Conservation (phyloP, 1,140 invertebrate species). For the Nylanderia fulva region DNA sequence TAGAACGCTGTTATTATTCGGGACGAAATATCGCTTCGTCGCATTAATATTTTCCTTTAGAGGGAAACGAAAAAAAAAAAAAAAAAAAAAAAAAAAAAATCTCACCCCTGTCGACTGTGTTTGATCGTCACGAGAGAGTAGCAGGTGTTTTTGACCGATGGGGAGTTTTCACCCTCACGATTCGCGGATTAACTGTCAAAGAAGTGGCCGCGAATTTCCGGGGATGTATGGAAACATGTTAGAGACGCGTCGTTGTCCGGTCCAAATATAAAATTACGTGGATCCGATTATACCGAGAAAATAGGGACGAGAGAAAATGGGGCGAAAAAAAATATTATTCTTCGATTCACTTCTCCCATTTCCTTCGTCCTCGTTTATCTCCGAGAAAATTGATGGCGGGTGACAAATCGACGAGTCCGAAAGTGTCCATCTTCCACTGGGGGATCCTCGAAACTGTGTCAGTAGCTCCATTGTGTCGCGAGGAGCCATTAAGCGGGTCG, state of each 20-base stretch:
- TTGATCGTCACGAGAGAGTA: conserved; percentile 25
- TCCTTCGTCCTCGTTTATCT: background rate
- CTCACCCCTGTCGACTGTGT: background rate
- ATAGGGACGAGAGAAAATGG: background rate
- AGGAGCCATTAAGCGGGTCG: conserved; percentile 44
- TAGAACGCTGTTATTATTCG: conserved; percentile 10
- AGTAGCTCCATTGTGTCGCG: conserved; percentile 72
- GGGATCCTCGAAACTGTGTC: conserved; percentile 63
- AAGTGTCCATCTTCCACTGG: no score
- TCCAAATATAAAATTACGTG: conserved; percentile 42
- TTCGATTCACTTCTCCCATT: background rate
- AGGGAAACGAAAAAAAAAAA: no score
- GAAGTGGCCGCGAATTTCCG: background rate
- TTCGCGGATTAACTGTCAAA: conserved; percentile 5
- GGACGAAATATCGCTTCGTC: background rate
- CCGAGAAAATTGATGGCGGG: background rate
- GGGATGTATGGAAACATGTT: conserved; percentile 35
- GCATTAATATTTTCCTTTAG: conserved; percentile 16
- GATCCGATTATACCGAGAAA: background rate
- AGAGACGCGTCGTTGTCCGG: conserved; percentile 16
- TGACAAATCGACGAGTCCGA: conserved; percentile 40
- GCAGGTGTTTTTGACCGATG: conserved; percentile 39
- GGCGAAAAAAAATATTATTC: background rate
- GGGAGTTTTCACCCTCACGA: conserved; percentile 11
- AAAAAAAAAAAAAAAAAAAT: no score